Evolutionary conservation across 23 tunicate species (phyloP), one percentile per base, ranked within the genome.

Genomic region (Clavelina lepadiformis): DNA sequence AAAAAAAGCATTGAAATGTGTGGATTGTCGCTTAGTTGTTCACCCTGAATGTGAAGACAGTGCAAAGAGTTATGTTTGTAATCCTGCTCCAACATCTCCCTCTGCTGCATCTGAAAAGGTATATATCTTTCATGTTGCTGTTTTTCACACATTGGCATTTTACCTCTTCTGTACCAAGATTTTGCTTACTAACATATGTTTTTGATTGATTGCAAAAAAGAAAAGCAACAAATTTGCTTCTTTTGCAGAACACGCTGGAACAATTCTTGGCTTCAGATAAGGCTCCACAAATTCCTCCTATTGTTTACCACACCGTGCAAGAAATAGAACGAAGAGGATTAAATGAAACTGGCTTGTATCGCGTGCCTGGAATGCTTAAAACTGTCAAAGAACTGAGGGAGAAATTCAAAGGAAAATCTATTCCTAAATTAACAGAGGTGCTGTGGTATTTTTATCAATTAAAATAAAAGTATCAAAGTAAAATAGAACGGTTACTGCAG

Each of bases 251-350:
- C 31, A 38, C 77, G 5, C 0, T 88, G 41, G 89, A 74, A 33
- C 76, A 75, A n/a, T 88, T 31, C 52, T 53, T 88, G 26, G 83
- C 55, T 5, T 74, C 88, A 1, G 64, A 71, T 32, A 83, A 88
- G 27, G 56, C 77, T 3, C 96, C 89, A 5, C 75, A 80, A 47
- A 74, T 88, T 33, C 96, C 96, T 15, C 89, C 96, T 3, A 88
- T 88, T 22, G 64, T 88, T 2, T 88, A 88, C 56, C 88, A 88
- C 83, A 75, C 96, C 28, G 73, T 88, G 32, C 88, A 88, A 28
- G 96, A 88, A 61, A 88, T 88, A 13, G 96, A 88, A 35, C 60
- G 82, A 5, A 73, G 96, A 38, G 96, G 96, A 1, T 67, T 88
- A 63, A 35, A 50, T 24, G 96, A 81, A 32, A 36, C 38, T 11